Percentiles rank a stretch among this genome's conserved stretches.
These are phyloP conservation scores for Tympanoctomys barrerae DNA, from an alignment of 2,797 vertebrate genomes.

Conservation along the genomic window DNA sequence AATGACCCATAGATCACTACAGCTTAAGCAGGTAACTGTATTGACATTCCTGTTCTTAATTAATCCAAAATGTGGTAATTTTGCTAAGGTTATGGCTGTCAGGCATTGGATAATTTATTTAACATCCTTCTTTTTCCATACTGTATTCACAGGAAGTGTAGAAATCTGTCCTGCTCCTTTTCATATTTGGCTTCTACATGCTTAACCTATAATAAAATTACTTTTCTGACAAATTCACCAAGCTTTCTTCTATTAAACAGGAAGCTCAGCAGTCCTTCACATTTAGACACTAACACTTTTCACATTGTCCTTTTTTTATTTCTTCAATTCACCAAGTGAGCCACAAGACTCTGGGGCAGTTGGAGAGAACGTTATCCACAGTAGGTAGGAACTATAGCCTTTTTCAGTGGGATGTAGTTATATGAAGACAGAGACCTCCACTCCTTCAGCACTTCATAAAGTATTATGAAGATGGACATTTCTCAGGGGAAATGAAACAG, in stretches of 20 bases:
- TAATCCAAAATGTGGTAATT: not conserved
- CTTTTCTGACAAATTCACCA: not conserved
- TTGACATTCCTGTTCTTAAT: not conserved
- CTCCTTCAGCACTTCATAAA: not conserved
- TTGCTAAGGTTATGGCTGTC: not conserved
- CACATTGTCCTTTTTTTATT: not conserved
- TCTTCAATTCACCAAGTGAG: not conserved
- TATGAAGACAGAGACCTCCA: not conserved
- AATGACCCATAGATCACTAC: not conserved
- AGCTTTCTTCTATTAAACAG: not conserved
- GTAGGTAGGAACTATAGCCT: not conserved
- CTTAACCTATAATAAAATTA: not conserved
- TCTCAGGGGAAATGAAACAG: not conserved
- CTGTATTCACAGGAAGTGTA: not conserved
- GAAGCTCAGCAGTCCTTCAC: not conserved
- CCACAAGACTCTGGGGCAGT: not conserved
- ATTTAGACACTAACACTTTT: not conserved
- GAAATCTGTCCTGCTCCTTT: not conserved
- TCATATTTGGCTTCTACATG: not conserved
- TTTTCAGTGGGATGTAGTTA: not conserved
- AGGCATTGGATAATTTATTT: not conserved
- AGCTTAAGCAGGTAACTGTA: not conserved
- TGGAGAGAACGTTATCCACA: not conserved
- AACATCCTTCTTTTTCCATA: not conserved
- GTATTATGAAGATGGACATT: not conserved